These are phyloP conservation scores for Solenopsis invicta DNA, from an alignment of 1,140 invertebrate genomes.

Conservation along the genomic window DNA sequence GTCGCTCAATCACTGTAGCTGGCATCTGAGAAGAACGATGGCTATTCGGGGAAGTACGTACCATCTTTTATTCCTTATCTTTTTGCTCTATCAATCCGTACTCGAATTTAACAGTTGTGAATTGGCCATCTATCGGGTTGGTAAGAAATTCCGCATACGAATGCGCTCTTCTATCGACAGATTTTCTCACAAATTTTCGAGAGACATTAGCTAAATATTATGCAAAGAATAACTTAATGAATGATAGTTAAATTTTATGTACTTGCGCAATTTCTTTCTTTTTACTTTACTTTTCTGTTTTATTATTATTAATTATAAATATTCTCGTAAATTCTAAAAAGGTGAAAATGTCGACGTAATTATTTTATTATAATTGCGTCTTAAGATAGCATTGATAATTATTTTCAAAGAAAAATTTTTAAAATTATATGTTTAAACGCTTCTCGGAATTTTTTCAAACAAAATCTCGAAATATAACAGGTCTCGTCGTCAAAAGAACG, in stretches of 20 bases:
- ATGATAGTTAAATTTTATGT: background rate
- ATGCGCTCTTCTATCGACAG: background rate
- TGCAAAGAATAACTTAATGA: background rate
- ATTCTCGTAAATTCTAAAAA: background rate
- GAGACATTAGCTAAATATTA: background rate
- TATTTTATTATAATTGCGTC: background rate
- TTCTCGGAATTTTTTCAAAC: background rate
- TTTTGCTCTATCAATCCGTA: conserved; percentile 37
- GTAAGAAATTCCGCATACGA: conserved; percentile 20
- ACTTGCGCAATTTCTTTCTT: background rate
- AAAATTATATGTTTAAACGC: background rate
- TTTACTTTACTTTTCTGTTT: background rate
- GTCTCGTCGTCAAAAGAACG: background rate
- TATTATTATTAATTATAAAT: background rate
- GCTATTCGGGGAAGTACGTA: conserved; percentile 7
- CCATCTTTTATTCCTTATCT: conserved; percentile 42
- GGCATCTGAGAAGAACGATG: conserved; percentile 59
- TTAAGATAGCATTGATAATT: background rate
- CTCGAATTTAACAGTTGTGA: conserved; percentile 36
- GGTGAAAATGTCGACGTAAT: background rate
- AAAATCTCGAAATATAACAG: background rate
- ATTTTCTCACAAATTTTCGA: background rate
- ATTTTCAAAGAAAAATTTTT: background rate
- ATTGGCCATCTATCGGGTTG: background rate
- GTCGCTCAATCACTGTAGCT: conserved; percentile 54